Evolutionary conservation across 2,113 vertebrate species (phyloP), one percentile per base, ranked within the genome.

Genomic region (Pteropus alecto): DNA sequence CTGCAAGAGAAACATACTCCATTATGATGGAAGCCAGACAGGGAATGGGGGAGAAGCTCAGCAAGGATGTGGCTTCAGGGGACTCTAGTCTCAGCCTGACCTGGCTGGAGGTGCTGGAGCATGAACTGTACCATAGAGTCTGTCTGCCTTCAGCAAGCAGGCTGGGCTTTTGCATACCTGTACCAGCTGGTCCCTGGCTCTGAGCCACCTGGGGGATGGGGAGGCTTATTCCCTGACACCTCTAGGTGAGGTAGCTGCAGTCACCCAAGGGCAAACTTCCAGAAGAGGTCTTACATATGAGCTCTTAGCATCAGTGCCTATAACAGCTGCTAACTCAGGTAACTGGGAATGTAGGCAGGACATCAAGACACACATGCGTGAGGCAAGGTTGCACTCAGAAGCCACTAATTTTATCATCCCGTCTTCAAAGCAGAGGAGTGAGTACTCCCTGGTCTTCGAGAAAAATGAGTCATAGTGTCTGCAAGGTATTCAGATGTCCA

Each of bases 21-120:
- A 46, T 4, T 5, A 2, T 14, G 24, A 13, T 1, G 19, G 7
- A 21, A 60, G 56, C 21, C 10, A 19, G 11, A 6, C 0, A 19
- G 35, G 30, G 16, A 16, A 18, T 22, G 21, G n/a, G 38, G 65
- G 21, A 77, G 92, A 60, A 79, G 60, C 73, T 84, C 60, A 28
- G 74, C 7, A 33, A 60, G 19, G 48, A 38, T 16, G 15, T 14
- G 24, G 54, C 33, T 84, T 63, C 43, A 24, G 38, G 46, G 5
- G 81, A 70, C 58, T 54, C 30, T 3, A 24, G 74, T 24, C 33
- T 93, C 68, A 19, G 67, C 60, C 51, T 54, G 67, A 46, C 33
- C 58, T 51, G 4, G 4, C 0, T 3, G 7, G 6, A 21, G 51
- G 18, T 48, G n/a, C 58, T 24, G 54, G 54, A 41, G 10, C 24